Percentiles rank a stretch among this genome's conserved stretches.
phyloP scores from a whole-genome alignment of 2,888 invertebrate genomes.

The Odontomyia ornata region DNA sequence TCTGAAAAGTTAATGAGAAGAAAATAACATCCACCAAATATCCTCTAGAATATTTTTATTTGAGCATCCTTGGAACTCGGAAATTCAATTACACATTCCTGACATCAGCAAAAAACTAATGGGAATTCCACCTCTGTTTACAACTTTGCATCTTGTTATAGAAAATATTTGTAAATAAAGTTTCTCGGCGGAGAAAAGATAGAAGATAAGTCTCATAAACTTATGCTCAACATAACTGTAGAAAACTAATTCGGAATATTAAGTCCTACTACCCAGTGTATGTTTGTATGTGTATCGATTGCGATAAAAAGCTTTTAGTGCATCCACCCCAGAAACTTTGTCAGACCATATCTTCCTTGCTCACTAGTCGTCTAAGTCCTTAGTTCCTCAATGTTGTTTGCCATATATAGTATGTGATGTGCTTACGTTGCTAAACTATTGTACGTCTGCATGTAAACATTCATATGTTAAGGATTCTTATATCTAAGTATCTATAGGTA shows the following conservation, averaged over 20 bases:
- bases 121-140: background rate
- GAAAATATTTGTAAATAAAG: constrained; percentile 22
- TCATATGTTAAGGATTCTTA: too few species aligned
- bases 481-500: background rate
- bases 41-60: too few species aligned
- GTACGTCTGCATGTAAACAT: background rate
- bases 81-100: too few species aligned
- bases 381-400: constrained; percentile 26
- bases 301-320: constrained; percentile 39
- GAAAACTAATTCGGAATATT: constrained; percentile 43
- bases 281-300: background rate
- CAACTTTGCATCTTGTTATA: constrained; percentile 4
- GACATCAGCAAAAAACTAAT: too few species aligned
- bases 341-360: constrained; percentile 5
- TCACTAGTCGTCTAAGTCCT: background rate
- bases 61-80: too few species aligned
- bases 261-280: constrained; percentile 20
- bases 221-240: constrained; percentile 13
- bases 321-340: constrained; percentile 25
- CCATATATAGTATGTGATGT: background rate
- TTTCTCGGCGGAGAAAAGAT: background rate
- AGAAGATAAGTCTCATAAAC: constrained; percentile 4
- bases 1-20: too few species aligned
- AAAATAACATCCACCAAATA: too few species aligned
- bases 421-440: constrained; percentile 17